Base-by-base conservation (phyloP, 2,113 vertebrate species). In the Hirundichthys speculiger region DNA sequence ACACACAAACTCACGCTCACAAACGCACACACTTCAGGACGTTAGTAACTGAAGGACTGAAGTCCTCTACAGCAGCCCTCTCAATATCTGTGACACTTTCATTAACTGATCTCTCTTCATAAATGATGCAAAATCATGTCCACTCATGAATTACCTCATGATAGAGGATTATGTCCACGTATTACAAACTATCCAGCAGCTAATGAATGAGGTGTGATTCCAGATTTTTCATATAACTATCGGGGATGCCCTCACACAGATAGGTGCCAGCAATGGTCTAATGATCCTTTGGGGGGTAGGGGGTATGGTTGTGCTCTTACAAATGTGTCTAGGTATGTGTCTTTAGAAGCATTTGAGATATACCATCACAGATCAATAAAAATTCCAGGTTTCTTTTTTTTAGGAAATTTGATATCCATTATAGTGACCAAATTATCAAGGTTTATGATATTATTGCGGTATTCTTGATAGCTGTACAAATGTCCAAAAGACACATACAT, bases 191-290 rank as follows among this genome's bases (percentile, higher is more conserved):
- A 39, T 25, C 51, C 57, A 53, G 55, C 38, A 64, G 64, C 54
- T 73, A 75, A 88, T 71, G 68, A 55, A 87, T 87, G 83, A 85
- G 86, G 82, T 84, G 83, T 57, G 74, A 84, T 54, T 54, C 51
- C 42, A 39, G 58, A 48, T 67, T 56, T 51, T 55, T 61, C 6
- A 13, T 24, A 39, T 52, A 25, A 60, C 66, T 64, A 60, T 13
- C 64, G 43, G 55, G 21, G 48, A 63, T 66, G 66, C 53, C 15
- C 58, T 48, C 18, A 75, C 67, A 68, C 70, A 70, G 56, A 73
- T 64, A 71, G 71, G 69, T 68, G 55, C 40, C 30, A 65, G 60
- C 52, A 75, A 66, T 81, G 71, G 67, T 84, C 75, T 77, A 82
- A 79, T 55, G 49, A 74, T 82, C 64, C 53, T 60, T 49, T 8